A percentile compares a stretch with the other conserved stretches of the same genome.
Conservation (phyloP, 2,888 invertebrate genomes). For the Pantelozetes paolii region DNA sequence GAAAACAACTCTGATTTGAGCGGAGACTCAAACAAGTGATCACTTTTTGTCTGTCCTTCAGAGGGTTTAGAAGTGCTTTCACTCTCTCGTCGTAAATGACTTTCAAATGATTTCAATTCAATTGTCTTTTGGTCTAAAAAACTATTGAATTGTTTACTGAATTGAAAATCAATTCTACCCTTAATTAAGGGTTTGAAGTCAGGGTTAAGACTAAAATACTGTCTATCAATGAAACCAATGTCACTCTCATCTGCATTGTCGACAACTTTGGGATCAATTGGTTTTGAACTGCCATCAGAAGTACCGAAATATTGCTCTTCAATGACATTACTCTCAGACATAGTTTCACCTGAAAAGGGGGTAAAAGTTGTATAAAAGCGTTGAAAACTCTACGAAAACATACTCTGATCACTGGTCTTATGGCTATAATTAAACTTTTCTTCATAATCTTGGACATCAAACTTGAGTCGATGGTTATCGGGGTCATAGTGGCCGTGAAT, state of each 20-base stretch:
- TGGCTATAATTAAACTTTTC: background rate
- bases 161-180: background rate
- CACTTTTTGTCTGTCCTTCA: background rate
- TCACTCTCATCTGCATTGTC: background rate
- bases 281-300: background rate
- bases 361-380: no score
- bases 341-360: no score
- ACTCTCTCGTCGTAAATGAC: background rate
- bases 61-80: background rate
- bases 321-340: conserved; percentile 1
- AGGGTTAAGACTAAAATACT: background rate
- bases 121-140: conserved; percentile 2
- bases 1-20: conserved; percentile 14
- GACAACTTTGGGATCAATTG: background rate
- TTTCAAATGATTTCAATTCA: background rate
- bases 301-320: conserved; percentile 17
- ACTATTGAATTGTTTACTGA: background rate
- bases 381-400: no score
- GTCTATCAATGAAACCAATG: background rate
- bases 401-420: no score
- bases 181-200: no score
- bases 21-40: background rate
- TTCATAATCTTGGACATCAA: background rate
- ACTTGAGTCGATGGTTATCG: background rate
- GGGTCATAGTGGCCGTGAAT: conserved; percentile 44